These are phyloP conservation scores for Uropsilus gracilis DNA, from an alignment of 2,113 vertebrate species.

Conservation along the genomic window DNA sequence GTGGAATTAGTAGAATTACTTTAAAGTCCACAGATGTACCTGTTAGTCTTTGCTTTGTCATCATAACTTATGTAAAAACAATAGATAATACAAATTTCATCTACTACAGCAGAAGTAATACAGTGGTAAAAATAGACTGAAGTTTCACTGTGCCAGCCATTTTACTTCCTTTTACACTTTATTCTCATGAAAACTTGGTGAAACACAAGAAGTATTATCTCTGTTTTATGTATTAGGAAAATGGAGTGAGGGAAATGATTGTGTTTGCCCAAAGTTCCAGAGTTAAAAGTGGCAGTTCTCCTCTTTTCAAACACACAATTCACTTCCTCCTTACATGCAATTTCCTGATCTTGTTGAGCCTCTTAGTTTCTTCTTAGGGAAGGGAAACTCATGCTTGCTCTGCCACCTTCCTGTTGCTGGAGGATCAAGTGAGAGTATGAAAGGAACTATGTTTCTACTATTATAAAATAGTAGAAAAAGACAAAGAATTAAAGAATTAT, in stretches of 20 bases:
- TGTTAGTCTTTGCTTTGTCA: neutral
- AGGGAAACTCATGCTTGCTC: neutral
- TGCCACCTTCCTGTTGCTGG: neutral
- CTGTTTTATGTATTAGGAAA: neutral
- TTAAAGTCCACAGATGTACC: neutral
- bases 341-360: neutral
- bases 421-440: neutral
- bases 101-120: neutral
- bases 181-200: neutral
- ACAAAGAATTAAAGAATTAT: conserved; percentile 32
- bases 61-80: neutral
- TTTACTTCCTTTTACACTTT: neutral
- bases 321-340: neutral
- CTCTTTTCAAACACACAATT: neutral
- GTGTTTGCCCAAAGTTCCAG: neutral
- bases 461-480: conserved; percentile 34
- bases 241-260: neutral
- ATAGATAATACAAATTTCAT: neutral
- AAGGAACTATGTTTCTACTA: conserved; percentile 34
- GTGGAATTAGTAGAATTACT: neutral
- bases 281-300: neutral
- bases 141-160: neutral
- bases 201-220: neutral
- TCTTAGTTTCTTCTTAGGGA: conserved; percentile 9
- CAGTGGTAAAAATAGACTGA: neutral